These are phyloP conservation scores for Campopleginae sp. DNA, from an alignment of 2,888 invertebrate genomes.

Conservation along the genomic window DNA sequence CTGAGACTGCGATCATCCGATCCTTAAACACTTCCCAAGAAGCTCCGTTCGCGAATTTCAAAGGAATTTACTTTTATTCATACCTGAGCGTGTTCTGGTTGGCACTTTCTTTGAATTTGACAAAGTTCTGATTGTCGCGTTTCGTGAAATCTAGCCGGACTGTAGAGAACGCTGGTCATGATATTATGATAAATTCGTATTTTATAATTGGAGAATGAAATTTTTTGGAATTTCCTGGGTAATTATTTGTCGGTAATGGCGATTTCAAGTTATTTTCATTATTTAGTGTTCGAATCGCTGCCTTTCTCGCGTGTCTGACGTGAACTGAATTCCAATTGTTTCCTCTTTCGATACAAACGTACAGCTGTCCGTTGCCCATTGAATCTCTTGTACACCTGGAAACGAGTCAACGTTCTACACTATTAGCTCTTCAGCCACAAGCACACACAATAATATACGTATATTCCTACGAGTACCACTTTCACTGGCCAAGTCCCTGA, in stretches of 20 bases:
- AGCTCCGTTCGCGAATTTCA: not conserved
- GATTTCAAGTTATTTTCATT: not conserved
- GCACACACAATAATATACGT: not conserved
- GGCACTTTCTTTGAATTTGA: too few species aligned
- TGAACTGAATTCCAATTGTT: constrained; percentile 11
- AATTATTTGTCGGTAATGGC: not conserved
- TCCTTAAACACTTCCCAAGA: not conserved
- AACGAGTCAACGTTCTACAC: constrained; percentile 34
- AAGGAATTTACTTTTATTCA: not conserved
- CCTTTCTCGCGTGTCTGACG: constrained; percentile 17
- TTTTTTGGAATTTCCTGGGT: too few species aligned
- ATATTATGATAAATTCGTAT: not conserved
- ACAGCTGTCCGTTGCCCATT: constrained; percentile 21
- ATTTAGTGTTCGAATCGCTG: not conserved
- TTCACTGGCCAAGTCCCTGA: constrained; percentile 64
- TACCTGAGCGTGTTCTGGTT: too few species aligned
- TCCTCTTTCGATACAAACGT: constrained; percentile 5
- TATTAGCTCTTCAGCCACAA: constrained; percentile 31
- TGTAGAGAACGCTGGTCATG: not conserved
- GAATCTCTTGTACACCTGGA: constrained; percentile 43
- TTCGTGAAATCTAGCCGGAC: too few species aligned
- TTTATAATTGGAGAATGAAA: not conserved
- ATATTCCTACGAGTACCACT: constrained; percentile 41
- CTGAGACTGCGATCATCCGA: constrained; percentile 1
- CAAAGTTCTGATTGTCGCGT: too few species aligned